Evolutionary conservation across 2,797 vertebrate genomes (phyloP), one percentile per base, ranked within the genome.

Genomic region (Brotula barbata): DNA sequence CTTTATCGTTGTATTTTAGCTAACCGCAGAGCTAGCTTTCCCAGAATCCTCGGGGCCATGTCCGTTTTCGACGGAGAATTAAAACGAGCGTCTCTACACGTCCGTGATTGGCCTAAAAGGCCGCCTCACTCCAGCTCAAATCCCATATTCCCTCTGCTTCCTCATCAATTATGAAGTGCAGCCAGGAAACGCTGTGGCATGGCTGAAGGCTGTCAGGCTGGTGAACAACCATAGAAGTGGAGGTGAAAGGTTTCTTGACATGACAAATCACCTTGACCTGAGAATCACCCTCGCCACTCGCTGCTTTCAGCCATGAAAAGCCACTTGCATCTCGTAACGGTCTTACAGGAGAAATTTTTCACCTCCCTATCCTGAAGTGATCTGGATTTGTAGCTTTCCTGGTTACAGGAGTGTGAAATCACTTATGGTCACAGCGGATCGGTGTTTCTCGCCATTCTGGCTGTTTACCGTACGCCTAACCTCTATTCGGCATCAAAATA

Each of bases 161-260:
- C 58, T 83, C 84, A 88, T 90, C 73, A 88, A 85, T 88, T 84
- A 88, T 89, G 72, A 75, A 88, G 88, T 9, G 50, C 43, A 68
- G 82, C 71, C 81, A 78, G 82, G 81, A 82, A 87, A 80, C 73
- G 58, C 51, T 41, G 74, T 57, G 61, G 71, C 61, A 40, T 61
- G 52, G 59, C 75, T 70, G 72, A 72, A 64, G 77, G 79, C 85
- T 88, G 82, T 85, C 86, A 71, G 68, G 36, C 41, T 53, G 45
- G 64, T 56, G 71, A 83, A 69, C 60, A 62, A 42, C 75, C 51
- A 40, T 40, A 55, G 66, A 56, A 65, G 53, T 58, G 0, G 13
- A 68, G 77, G 75, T 82, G 77, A 75, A 72, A 80, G 84, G 71
- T 84, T 75, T 62, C 67, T 58, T 62, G 72, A 83, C 79, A 60